A percentile compares a stretch with the other conserved stretches of the same genome.
Conservation (phyloP, 2,888 invertebrate species). For the Watsonalla binaria region DNA sequence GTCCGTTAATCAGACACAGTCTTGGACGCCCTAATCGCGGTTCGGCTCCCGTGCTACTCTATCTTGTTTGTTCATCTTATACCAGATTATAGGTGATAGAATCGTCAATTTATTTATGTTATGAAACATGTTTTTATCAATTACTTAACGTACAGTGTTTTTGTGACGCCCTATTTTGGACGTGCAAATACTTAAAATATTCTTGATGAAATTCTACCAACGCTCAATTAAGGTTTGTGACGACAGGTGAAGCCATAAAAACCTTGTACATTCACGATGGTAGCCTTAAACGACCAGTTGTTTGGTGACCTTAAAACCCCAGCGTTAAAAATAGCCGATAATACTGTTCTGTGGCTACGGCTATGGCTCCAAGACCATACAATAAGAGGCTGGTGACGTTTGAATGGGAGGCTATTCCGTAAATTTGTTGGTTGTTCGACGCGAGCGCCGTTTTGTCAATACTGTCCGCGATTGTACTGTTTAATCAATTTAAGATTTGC, state of each 20-base stretch:
- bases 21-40: conserved; percentile 6
- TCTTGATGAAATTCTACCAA: neutral
- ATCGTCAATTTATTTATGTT: neutral
- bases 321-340: conserved; percentile 38
- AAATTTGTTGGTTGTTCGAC: conserved; percentile 65
- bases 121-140: neutral
- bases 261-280: conserved; percentile 2
- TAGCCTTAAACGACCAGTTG: conserved; percentile 11
- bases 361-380: conserved; percentile 45
- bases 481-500: conserved; percentile 56
- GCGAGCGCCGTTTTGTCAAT: conserved; percentile 72
- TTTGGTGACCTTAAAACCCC: conserved; percentile 17
- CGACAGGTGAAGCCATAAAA: neutral
- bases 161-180: no score
- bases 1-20: conserved; percentile 38
- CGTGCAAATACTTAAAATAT: no score
- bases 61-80: neutral
- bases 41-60: conserved; percentile 1
- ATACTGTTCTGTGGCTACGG: conserved; percentile 28
- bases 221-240: neutral
- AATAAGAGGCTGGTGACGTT: conserved; percentile 62
- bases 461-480: conserved; percentile 65
- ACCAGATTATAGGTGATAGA: neutral
- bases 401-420: conserved; percentile 66
- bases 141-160: no score